A percentile compares a stretch with the other conserved stretches of the same genome.
Evolutionary conservation across 2,797 vertebrate genomes (phyloP).

Genomic region (Lophotriccus pileatus): DNA sequence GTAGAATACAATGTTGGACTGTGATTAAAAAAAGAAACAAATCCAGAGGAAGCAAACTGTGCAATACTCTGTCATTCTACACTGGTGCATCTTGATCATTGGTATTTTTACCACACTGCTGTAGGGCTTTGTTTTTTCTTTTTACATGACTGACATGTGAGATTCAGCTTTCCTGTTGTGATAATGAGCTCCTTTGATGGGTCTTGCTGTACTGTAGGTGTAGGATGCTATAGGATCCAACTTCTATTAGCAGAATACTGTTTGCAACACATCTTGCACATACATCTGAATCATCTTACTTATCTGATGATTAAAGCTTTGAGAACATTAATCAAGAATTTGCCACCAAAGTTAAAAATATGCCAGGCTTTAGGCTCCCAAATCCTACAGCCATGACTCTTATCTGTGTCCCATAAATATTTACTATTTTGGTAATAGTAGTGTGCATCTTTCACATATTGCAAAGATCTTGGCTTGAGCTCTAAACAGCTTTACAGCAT

Average conservation of each 20-base stretch:
- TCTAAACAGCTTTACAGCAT: neutral
- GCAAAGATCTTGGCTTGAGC: neutral
- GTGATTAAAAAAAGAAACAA: neutral
- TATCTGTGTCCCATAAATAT: neutral
- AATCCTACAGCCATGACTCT: neutral
- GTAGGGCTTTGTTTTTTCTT: neutral
- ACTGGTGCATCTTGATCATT: neutral
- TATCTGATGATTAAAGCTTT: neutral
- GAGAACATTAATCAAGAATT: neutral
- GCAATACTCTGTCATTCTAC: neutral
- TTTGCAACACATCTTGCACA: neutral
- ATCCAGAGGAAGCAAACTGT: neutral
- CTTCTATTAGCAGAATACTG: neutral
- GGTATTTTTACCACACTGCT: neutral
- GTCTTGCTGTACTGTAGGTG: neutral
- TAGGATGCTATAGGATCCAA: neutral
- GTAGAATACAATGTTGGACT: neutral
- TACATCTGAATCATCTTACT: neutral
- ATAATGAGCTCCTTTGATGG: neutral
- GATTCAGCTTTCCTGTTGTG: neutral
- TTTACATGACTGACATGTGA: neutral
- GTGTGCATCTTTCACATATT: neutral
- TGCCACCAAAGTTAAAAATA: neutral
- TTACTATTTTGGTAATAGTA: neutral
- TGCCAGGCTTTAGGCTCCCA: neutral